A percentile compares a stretch with the other conserved stretches of the same genome.
phyloP scores from a whole-genome alignment of 2,888 invertebrate species.

The Theristus sp. region DNA sequence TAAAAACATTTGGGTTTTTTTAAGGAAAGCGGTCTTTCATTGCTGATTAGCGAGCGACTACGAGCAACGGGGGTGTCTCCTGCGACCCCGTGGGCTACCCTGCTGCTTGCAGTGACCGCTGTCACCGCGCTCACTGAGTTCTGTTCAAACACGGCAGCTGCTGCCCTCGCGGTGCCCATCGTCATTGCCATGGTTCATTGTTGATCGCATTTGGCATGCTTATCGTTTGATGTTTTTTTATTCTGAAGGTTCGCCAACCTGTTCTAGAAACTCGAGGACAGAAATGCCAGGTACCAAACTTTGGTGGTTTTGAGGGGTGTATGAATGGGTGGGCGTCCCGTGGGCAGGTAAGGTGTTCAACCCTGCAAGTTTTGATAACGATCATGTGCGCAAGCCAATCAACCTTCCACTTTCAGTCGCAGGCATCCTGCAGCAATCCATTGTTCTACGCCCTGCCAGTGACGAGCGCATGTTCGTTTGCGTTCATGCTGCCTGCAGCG shows the following conservation, averaged over 20 bases:
- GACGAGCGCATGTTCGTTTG: constrained; percentile 28
- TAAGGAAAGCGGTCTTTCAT: constrained; percentile 13
- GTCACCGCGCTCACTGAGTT: constrained; percentile 9
- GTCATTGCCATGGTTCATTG: constrained; percentile 14
- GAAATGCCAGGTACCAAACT: too few relatives aligned
- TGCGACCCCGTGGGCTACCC: neutral
- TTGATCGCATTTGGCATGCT: too few relatives aligned
- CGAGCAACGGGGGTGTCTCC: constrained; percentile 6
- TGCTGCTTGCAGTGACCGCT: neutral
- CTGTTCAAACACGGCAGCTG: constrained; percentile 19
- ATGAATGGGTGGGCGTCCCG: too few relatives aligned
- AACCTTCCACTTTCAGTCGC: too few relatives aligned
- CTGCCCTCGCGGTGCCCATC: constrained; percentile 19
- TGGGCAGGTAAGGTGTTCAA: too few relatives aligned
- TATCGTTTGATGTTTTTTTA: too few relatives aligned
- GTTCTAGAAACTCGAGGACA: too few relatives aligned
- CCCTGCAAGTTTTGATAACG: too few relatives aligned
- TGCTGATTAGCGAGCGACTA: constrained; percentile 11
- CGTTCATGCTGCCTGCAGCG: constrained; percentile 48
- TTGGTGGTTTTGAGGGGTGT: too few relatives aligned
- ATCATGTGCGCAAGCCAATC: too few relatives aligned
- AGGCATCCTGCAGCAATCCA: constrained; percentile 17
- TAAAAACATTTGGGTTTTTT: too few relatives aligned
- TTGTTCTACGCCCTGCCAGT: constrained; percentile 31
- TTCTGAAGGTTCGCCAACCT: too few relatives aligned